Conservation (phyloP, 1,140 invertebrate genomes). For the Plectrocnemia conspersa region DNA sequence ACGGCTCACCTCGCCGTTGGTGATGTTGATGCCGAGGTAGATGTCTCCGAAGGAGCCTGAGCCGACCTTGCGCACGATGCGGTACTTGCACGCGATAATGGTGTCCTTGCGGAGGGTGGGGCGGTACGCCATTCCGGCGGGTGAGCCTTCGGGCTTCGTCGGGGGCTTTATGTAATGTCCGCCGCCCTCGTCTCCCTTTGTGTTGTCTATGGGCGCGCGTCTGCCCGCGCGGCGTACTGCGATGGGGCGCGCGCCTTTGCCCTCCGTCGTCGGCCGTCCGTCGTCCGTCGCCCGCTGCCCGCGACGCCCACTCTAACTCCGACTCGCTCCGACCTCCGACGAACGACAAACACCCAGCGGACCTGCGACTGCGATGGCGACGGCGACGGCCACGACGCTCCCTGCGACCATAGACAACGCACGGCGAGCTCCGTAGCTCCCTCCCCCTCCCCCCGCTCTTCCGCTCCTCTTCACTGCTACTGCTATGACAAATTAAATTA, state of each 20-base stretch:
- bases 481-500: too few species aligned
- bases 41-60: constrained; percentile 99
- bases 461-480: too few species aligned
- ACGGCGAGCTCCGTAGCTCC: too few species aligned
- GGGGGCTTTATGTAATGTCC: too few species aligned
- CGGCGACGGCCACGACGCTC: too few species aligned
- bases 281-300: too few species aligned
- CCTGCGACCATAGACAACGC: too few species aligned
- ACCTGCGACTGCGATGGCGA: too few species aligned
- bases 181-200: neutral
- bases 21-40: constrained; percentile 93
- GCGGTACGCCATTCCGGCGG: constrained; percentile 29
- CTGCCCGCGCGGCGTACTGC: neutral
- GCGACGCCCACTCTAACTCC: constrained; percentile 16
- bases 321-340: too few species aligned
- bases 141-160: too few species aligned
- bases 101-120: constrained; percentile 53
- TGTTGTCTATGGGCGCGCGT: constrained; percentile 10
- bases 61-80: constrained; percentile 92
- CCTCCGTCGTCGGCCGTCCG: neutral
- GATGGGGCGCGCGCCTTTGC: neutral
- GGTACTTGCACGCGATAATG: constrained; percentile 87
- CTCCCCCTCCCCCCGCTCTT: too few species aligned
- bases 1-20: constrained; percentile 84
- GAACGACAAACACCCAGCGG: too few species aligned